Percentiles rank a stretch among this genome's conserved stretches.
phyloP scores from a whole-genome alignment of 2,113 vertebrate genomes.

The Ailurus styani region DNA sequence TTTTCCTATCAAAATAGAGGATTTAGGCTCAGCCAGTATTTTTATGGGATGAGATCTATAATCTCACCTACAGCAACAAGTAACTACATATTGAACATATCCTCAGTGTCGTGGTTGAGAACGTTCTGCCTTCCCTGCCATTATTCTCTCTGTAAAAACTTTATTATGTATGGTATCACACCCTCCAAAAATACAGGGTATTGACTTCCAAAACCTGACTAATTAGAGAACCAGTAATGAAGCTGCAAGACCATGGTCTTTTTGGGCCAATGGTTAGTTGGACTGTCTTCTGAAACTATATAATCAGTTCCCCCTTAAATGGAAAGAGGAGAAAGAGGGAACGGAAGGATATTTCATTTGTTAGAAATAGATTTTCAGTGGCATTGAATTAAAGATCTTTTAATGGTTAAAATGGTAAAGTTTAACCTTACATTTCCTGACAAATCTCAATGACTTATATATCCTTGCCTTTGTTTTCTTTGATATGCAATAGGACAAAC shows the following conservation, averaged over 20 bases:
- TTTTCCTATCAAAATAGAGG: not conserved
- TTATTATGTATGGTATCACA: not conserved
- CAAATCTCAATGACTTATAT: not conserved
- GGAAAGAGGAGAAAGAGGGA: not conserved
- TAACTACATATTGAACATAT: not conserved
- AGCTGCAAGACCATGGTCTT: not conserved
- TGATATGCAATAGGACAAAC: not conserved
- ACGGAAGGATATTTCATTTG: not conserved
- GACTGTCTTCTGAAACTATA: constrained; percentile 17
- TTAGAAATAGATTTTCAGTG: constrained; percentile 17
- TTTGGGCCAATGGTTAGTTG: constrained; percentile 6
- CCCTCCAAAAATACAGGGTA: not conserved
- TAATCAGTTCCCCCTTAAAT: constrained; percentile 9
- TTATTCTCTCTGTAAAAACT: not conserved
- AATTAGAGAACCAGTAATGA: not conserved
- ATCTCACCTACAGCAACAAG: not conserved
- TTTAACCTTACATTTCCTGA: not conserved
- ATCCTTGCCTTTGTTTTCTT: constrained; percentile 3
- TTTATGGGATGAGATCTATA: not conserved
- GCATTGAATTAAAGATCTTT: constrained; percentile 22
- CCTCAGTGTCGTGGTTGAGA: not conserved
- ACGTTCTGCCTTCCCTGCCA: not conserved
- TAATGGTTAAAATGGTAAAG: not conserved
- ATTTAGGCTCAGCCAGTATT: not conserved
- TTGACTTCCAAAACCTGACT: not conserved